Evolutionary conservation across 2,888 invertebrate species (phyloP).

Genomic region (Scaptomyza caliginosa): DNA sequence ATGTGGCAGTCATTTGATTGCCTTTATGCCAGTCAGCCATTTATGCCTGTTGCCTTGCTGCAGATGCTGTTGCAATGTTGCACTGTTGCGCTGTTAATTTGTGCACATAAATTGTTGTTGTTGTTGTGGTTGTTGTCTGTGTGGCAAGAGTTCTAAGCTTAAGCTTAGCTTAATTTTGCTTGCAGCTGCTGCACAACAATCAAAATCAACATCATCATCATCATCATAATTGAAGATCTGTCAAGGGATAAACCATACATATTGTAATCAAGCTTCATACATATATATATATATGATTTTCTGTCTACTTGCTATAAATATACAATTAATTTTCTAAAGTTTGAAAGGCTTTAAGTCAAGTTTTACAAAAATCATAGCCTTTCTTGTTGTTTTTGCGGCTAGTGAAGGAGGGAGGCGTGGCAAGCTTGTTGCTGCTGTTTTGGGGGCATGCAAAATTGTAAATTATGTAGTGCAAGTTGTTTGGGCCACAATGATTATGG

Average conservation of each 20-base stretch:
- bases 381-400: background rate
- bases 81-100: slow-evolving; percentile 52
- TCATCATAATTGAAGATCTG: slow-evolving; percentile 1
- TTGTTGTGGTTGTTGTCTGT: background rate
- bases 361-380: background rate
- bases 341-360: no score
- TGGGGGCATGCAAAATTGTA: slow-evolving; percentile 49
- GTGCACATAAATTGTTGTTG: slow-evolving; percentile 65
- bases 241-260: background rate
- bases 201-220: background rate
- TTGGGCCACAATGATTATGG: slow-evolving; percentile 8
- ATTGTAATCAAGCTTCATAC: no score
- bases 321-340: no score
- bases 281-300: no score
- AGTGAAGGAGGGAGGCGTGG: slow-evolving; percentile 17
- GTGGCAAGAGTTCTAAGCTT: slow-evolving; percentile 36
- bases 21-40: slow-evolving; percentile 28
- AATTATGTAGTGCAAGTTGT: slow-evolving; percentile 34
- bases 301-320: no score
- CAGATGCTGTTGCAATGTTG: background rate
- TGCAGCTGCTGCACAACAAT: slow-evolving; percentile 12
- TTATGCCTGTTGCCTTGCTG: slow-evolving; percentile 12
- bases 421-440: background rate
- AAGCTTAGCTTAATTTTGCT: slow-evolving; percentile 12
- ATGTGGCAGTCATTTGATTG: slow-evolving; percentile 72